Percentiles rank a stretch among this genome's conserved stretches.
phyloP scores from a whole-genome alignment of 2,113 vertebrate species.

The Aptenodytes forsteri region DNA sequence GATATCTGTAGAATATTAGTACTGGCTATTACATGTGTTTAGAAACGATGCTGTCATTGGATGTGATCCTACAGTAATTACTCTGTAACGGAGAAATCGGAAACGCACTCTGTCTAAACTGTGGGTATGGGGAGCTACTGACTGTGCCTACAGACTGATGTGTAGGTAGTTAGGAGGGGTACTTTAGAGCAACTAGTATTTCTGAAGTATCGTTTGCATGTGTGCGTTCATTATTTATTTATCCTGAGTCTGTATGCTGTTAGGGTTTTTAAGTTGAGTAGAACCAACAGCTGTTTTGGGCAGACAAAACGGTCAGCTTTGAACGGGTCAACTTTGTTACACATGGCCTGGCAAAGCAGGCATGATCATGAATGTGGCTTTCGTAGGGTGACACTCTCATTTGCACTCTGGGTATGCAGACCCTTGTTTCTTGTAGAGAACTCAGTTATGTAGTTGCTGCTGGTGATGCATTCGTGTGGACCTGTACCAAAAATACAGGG shows the following conservation, averaged over 20 bases:
- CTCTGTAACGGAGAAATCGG: neutral
- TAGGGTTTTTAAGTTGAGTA: neutral
- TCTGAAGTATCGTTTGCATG: neutral
- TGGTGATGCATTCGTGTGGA: fast-evolving
- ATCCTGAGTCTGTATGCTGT: neutral
- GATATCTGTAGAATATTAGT: neutral
- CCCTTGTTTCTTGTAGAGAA: neutral
- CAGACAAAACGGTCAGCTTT: neutral
- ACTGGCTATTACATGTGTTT: neutral
- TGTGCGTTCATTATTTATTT: neutral
- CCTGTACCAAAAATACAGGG: neutral
- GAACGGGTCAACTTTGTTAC: neutral
- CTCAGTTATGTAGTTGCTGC: neutral
- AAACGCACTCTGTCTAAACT: neutral
- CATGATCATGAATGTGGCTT: neutral
- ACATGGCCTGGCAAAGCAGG: neutral
- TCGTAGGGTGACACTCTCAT: neutral
- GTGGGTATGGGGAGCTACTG: neutral
- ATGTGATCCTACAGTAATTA: neutral
- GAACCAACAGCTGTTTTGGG: neutral
- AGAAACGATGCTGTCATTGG: neutral
- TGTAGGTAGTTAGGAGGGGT: neutral
- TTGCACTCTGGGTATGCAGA: neutral
- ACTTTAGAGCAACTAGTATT: neutral
- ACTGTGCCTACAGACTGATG: neutral